A percentile compares a stretch with the other conserved stretches of the same genome.
Evolutionary conservation across 2,797 vertebrate genomes (phyloP).

Genomic region (Ptychadena robeensis): DNA sequence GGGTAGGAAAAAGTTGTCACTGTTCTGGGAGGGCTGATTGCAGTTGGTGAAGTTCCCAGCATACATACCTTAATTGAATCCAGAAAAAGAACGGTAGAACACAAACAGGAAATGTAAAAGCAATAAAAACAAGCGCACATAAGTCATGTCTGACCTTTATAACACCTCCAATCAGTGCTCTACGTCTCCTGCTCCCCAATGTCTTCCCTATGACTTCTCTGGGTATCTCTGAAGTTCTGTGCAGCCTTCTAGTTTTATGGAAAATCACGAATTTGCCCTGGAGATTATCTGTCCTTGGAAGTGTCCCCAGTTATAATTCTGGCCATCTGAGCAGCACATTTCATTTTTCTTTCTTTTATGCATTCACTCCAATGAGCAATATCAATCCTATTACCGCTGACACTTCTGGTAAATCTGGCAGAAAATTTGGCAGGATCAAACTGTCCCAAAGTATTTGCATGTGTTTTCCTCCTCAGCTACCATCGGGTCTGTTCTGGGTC

Average conservation of each 20-base stretch:
- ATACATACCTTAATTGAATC: conserved; percentile 12
- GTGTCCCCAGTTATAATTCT: background rate
- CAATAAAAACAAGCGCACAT: background rate
- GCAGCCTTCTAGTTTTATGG: background rate
- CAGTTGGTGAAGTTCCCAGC: conserved; percentile 15
- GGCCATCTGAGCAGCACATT: background rate
- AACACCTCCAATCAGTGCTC: background rate
- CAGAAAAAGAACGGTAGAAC: conserved; percentile 8
- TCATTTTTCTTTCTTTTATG: background rate
- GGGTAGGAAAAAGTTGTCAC: background rate
- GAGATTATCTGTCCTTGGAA: background rate
- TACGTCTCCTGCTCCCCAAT: background rate
- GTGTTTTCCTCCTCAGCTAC: background rate
- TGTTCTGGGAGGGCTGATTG: conserved; percentile 17
- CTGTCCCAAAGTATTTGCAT: background rate
- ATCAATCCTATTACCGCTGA: background rate
- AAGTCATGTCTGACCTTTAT: background rate
- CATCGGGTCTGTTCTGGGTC: background rate
- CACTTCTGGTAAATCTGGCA: background rate
- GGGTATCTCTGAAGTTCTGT: background rate
- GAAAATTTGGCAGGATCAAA: background rate
- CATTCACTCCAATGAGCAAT: background rate
- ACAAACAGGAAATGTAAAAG: conserved; percentile 7
- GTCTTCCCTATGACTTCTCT: background rate
- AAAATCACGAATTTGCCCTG: background rate